A percentile compares a stretch with the other conserved stretches of the same genome.
Evolutionary conservation across 2,113 vertebrate genomes (phyloP).

Genomic region (Nipponia nippon): DNA sequence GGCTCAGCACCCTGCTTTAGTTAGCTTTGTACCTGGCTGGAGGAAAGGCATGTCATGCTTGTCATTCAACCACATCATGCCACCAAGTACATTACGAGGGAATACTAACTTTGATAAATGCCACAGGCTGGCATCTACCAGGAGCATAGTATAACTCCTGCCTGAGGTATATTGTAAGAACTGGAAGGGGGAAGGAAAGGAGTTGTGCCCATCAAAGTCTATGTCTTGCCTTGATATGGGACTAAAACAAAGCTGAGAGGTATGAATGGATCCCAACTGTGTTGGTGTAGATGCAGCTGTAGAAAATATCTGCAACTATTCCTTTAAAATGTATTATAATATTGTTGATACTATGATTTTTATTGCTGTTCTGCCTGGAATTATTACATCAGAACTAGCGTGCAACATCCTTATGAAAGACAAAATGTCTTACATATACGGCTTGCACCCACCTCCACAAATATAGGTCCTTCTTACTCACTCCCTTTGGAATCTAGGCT

Average conservation of each 20-base stretch:
- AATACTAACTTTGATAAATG: not conserved
- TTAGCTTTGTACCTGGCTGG: accelerated
- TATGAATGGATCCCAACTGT: not conserved
- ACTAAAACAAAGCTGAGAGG: not conserved
- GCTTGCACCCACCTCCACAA: not conserved
- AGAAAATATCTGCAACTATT: not conserved
- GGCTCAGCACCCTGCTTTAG: not conserved
- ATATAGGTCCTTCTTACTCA: not conserved
- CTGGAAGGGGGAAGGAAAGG: not conserved
- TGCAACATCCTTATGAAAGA: not conserved
- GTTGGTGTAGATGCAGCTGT: not conserved
- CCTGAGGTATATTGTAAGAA: not conserved
- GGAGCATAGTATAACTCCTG: not conserved
- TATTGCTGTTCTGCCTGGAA: not conserved
- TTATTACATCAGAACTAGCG: not conserved
- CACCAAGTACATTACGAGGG: not conserved
- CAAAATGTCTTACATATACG: accelerated
- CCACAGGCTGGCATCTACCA: not conserved
- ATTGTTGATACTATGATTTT: not conserved
- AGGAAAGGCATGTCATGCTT: not conserved
- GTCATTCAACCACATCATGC: not conserved
- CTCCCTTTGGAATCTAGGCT: not conserved
- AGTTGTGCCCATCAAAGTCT: not conserved
- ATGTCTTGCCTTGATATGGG: not conserved
- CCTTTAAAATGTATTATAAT: not conserved